Conservation (phyloP, 2,797 vertebrate species). For the Scomberomorus guttatus region DNA sequence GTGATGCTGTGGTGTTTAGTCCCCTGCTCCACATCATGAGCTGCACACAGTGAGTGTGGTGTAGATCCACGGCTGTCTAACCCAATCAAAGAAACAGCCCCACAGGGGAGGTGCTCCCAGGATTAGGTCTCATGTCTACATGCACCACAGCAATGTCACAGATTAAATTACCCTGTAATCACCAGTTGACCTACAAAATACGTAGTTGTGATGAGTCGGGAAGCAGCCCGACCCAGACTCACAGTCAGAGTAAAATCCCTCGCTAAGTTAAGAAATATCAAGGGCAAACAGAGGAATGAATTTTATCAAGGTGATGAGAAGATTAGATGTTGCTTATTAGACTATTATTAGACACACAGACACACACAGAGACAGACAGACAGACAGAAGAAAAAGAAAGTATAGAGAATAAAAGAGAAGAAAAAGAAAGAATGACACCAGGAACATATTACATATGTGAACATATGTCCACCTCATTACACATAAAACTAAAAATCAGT, state of each 20-base stretch:
- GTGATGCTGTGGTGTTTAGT: not conserved
- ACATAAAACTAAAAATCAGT: not conserved
- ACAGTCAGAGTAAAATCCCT: slow-evolving; percentile 3
- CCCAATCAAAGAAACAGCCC: slow-evolving; percentile 44
- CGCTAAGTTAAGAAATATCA: not conserved
- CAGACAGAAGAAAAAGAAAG: not conserved
- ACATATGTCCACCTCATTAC: not conserved
- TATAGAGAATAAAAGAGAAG: too few relatives aligned
- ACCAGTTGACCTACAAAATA: slow-evolving; percentile 63
- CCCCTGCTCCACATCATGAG: too few relatives aligned
- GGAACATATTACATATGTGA: not conserved
- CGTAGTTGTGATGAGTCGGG: slow-evolving; percentile 29
- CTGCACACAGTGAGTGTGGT: not conserved
- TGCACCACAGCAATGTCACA: slow-evolving; percentile 54
- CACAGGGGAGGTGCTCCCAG: slow-evolving; percentile 29
- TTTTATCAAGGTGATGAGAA: not conserved
- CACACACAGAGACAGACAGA: too few relatives aligned
- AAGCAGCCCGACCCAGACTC: slow-evolving; percentile 1
- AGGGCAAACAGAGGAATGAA: not conserved
- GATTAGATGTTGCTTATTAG: not conserved
- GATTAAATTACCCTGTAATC: slow-evolving; percentile 68
- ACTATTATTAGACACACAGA: not conserved
- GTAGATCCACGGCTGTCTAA: slow-evolving; percentile 6
- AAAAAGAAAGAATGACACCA: not conserved
- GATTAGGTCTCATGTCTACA: slow-evolving; percentile 60